Base-by-base conservation (phyloP, 2,888 invertebrate species). In the Hedya salicella region DNA sequence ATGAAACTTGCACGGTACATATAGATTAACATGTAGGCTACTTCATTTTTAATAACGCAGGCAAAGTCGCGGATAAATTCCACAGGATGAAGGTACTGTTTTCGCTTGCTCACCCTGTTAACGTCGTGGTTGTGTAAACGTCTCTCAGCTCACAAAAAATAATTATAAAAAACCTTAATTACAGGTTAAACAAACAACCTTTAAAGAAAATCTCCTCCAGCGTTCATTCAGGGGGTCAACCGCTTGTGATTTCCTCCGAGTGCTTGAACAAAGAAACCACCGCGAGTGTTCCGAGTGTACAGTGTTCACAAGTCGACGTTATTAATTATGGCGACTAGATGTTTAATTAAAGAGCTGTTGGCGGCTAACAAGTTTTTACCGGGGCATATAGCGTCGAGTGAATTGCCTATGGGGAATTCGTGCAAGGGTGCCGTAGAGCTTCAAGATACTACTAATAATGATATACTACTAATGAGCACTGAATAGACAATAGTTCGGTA, bases 261-360 rank as follows among this genome's bases (percentile, higher is more conserved):
- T 60, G 60, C 49, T 63, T 48, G 62, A 42, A 68, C 63, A 68
- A 63, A 68, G 67, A 69, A 70, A 71, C 68, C 62, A 66, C 39
- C 9, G 60, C 62, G 21, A 65, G 61, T 69, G 65, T 59, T 66
- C 17, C 16, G 32, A 17, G 56, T 69, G 62, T 57, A 53, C 54
- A 69, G 65, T 72, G 69, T 76, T 74, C 70, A 68, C 68, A 60
- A 77, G 68, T 74, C 69, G 62, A 66, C 69, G 68, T 69, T 73
- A 72, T 78, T 78, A 73, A 78, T 78, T 76, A 77, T 72, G 70
- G 68, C 53, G 69, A 68, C 71, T 77, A 72, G 71, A 74, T 75
- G 72, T 75, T 80, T 78, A 76, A 79, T 78, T 75, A 76, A 78
- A 70, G 70, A 75, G 70, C 73, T 71, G 70, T 69, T 66, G 71